Evolutionary conservation across 2,888 invertebrate species (phyloP).

Genomic region (Ommatoiulus sabulosus): DNA sequence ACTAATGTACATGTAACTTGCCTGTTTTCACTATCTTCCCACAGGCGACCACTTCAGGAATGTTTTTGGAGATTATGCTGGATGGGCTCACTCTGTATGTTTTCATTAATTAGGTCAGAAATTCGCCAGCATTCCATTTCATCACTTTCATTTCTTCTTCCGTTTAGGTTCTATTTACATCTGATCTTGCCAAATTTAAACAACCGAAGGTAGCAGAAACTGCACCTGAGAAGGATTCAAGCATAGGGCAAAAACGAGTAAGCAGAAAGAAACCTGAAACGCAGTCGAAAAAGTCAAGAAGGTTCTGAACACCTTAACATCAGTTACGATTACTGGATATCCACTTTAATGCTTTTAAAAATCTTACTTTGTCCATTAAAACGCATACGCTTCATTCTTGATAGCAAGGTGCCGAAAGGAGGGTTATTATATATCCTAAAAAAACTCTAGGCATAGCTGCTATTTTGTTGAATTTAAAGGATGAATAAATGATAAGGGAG

Average conservation of each 20-base stretch:
- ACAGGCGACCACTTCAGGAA: slow-evolving; percentile 77
- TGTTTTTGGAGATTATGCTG: slow-evolving; percentile 87
- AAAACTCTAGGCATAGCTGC: background rate
- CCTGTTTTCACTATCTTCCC: slow-evolving; percentile 17
- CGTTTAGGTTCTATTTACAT: slow-evolving; percentile 54
- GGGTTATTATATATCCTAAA: background rate
- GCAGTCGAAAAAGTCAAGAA: background rate
- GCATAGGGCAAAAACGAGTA: background rate
- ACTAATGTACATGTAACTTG: background rate
- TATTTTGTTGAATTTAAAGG: slow-evolving; percentile 6
- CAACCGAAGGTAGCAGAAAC: background rate
- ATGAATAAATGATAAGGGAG: background rate
- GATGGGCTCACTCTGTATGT: slow-evolving; percentile 93
- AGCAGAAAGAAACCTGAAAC: background rate
- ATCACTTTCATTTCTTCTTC: background rate
- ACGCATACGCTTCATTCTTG: background rate
- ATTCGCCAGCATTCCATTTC: background rate
- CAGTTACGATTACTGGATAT: background rate
- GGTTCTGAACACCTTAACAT: background rate
- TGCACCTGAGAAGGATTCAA: background rate
- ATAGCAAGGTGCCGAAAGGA: background rate
- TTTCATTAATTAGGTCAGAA: background rate
- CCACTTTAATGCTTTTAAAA: slow-evolving; percentile 13
- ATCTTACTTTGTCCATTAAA: background rate
- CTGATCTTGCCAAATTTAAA: slow-evolving; percentile 55